phyloP scores from a whole-genome alignment of 1,140 invertebrate species.

The Drosophila takahashii region DNA sequence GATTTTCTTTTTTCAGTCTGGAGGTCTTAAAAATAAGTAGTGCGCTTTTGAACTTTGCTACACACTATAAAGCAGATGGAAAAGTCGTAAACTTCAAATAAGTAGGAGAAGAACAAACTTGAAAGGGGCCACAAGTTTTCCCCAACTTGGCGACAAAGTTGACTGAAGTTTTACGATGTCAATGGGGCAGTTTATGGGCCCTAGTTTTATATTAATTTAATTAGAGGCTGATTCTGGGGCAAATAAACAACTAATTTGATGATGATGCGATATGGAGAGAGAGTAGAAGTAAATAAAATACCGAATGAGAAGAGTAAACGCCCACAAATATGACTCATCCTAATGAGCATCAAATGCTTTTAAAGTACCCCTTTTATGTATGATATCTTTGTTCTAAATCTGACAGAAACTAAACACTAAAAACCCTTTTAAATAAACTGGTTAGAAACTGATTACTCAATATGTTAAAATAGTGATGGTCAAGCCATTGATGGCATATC shows the following conservation, averaged over 20 bases:
- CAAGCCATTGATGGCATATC: too few species aligned
- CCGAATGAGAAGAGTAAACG: slow-evolving; percentile 14
- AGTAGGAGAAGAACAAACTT: slow-evolving; percentile 21
- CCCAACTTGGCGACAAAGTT: slow-evolving; percentile 28
- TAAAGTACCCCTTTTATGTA: not conserved
- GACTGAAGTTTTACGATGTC: slow-evolving; percentile 53
- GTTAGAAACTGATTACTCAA: too few species aligned
- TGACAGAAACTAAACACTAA: not conserved
- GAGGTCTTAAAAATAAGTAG: slow-evolving; percentile 38
- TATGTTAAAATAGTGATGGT: too few species aligned
- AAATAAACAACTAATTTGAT: slow-evolving; percentile 34
- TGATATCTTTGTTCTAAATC: slow-evolving; percentile 14
- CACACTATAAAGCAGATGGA: slow-evolving; percentile 15
- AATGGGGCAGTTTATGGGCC: slow-evolving; percentile 10
- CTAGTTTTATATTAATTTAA: slow-evolving; percentile 62
- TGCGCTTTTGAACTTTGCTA: slow-evolving; percentile 50
- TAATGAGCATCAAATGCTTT: not conserved
- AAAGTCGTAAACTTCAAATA: slow-evolving; percentile 43
- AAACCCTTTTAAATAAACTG: not conserved
- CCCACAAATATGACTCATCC: slow-evolving; percentile 28
- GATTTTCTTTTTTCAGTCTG: slow-evolving; percentile 21
- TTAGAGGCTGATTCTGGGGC: slow-evolving; percentile 26
- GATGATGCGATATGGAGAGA: slow-evolving; percentile 11
- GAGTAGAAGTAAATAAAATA: slow-evolving; percentile 2
- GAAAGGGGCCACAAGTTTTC: slow-evolving; percentile 17